Base-by-base conservation (phyloP, 2,888 invertebrate genomes). In the Phyllotreta cruciferae region DNA sequence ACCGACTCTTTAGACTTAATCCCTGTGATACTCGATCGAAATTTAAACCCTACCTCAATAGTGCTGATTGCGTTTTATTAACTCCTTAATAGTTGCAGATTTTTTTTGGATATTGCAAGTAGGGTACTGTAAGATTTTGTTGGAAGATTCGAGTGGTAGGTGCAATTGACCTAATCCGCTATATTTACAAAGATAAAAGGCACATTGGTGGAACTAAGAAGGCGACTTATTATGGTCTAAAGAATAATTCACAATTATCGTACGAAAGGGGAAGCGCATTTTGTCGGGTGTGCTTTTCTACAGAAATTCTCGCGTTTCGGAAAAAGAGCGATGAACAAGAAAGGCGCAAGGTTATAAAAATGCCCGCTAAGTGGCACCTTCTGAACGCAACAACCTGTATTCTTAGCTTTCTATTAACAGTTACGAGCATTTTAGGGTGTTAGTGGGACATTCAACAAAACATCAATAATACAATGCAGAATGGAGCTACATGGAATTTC, bases 141-240 rank as follows among this genome's bases (percentile, higher is more conserved):
- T 24, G 24, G 24, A 4, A 24, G 4, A 24, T 24, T 24, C 4
- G 24, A 24, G 24, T 24, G 1, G 24, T 4, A 24, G 24, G 24
- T 24, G 24, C 24, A 24, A 24, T 24, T 24, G 24, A 24, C 24
- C 24, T 24, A 24, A 24, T 24, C 24, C 24, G 24, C 2, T 24
- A 24, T 24, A 24, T 24, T 24, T 24, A 24, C 24, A 24, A 24
- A 24, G 24, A 24, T 62, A 62, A 64, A 60, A 56, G 62, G 52
- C 38, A 10, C 66, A 64, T 62, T 60, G 64, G 66, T 62, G 66
- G 64, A 66, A 64, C 66, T 61, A 56, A 45, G 60, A 66, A 56
- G 50, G 11, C 34, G 35, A 49, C 49, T 49, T 49, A 56, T 49
- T 49, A 49, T 49, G 35, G 57, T 8, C 50, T 58, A 35, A 36